Percentiles rank a stretch among this genome's conserved stretches.
Conservation (phyloP, 2,888 invertebrate genomes). For the Papilio elwesi region DNA sequence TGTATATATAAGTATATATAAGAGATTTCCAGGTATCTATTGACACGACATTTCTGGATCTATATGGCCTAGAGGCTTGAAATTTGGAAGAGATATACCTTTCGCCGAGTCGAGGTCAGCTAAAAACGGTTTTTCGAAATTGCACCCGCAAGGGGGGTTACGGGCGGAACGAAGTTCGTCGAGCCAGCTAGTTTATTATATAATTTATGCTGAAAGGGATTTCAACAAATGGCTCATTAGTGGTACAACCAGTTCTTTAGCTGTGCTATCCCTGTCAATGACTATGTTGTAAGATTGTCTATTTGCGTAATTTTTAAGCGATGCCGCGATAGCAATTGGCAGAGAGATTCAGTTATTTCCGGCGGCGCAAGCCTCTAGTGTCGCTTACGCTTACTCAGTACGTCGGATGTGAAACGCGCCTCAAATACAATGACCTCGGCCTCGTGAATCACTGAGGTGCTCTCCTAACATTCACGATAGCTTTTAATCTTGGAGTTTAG, state of each 20-base stretch:
- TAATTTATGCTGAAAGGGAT: too few relatives aligned
- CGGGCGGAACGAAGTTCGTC: too few relatives aligned
- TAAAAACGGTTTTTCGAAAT: too few relatives aligned
- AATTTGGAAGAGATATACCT: too few relatives aligned
- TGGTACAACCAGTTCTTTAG: neutral
- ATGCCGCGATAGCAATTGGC: slow-evolving; percentile 25
- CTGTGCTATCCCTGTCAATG: slow-evolving; percentile 2
- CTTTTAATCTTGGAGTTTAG: neutral
- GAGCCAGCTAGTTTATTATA: too few relatives aligned
- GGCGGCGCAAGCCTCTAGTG: slow-evolving; percentile 46
- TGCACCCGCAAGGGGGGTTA: too few relatives aligned
- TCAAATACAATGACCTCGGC: slow-evolving; percentile 50
- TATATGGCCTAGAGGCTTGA: too few relatives aligned
- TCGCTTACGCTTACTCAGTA: slow-evolving; percentile 49
- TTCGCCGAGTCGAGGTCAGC: too few relatives aligned
- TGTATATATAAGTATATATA: too few relatives aligned
- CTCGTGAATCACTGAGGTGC: slow-evolving; percentile 43
- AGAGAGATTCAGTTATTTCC: slow-evolving; percentile 31
- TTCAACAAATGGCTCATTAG: neutral
- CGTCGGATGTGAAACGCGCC: slow-evolving; percentile 46
- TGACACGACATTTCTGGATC: too few relatives aligned
- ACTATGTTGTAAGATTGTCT: slow-evolving; percentile 1
- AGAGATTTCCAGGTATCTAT: too few relatives aligned
- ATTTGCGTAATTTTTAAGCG: slow-evolving; percentile 17
- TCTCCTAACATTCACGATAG: slow-evolving; percentile 7